Evolutionary conservation across 1,140 invertebrate species (phyloP), one percentile per base, ranked within the genome.

Genomic region (Gerris buenoi): DNA sequence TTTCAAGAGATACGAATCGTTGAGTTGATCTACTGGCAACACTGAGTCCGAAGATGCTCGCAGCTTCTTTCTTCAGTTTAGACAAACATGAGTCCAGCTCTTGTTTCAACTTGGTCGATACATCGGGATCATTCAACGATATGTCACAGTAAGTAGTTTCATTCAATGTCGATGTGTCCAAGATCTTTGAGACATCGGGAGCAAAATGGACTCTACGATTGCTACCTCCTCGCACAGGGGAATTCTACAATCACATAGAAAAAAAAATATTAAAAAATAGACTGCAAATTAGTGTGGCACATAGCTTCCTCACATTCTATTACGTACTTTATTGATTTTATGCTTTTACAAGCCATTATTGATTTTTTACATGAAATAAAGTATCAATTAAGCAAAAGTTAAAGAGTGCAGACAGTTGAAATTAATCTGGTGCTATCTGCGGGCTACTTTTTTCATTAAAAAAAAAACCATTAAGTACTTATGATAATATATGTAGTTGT

Each of bases 171-270:
- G 23, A 60, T 25, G 58, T 14, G 5, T 60, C 58, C n/a, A 85
- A 73, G 28, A 89, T 81, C 65, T 81, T 81, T 29, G 78, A 79
- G 0, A 86, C 81, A 73, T 88, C 83, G 0, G 87, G 87, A 1
- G 85, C 84, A 72, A 88, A 84, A 71, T 87, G 84, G 22, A 88
- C 83, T 71, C 81, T 79, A 70, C 82, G 82, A 2, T 80, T 15
- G 18, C 5, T 10, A 18, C 33, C 18, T 18, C 5, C 33, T 10
- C 33, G 33, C 5, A 46, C 33, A 46, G 33, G 33, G 5, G 33
- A 46, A 46, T 46, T 46, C 33, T 46, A 18, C 18, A 10, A 46
- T 10, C 5, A 46, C 5, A 46, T 46, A 46, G 5, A 46, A 46
- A 46, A 5, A 46, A 46, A 46, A 46, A 5, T 46, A 46, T 46